A percentile compares a stretch with the other conserved stretches of the same genome.
These are phyloP conservation scores for Hyalella azteca DNA, from an alignment of 2,888 invertebrate species.

Conservation along the genomic window DNA sequence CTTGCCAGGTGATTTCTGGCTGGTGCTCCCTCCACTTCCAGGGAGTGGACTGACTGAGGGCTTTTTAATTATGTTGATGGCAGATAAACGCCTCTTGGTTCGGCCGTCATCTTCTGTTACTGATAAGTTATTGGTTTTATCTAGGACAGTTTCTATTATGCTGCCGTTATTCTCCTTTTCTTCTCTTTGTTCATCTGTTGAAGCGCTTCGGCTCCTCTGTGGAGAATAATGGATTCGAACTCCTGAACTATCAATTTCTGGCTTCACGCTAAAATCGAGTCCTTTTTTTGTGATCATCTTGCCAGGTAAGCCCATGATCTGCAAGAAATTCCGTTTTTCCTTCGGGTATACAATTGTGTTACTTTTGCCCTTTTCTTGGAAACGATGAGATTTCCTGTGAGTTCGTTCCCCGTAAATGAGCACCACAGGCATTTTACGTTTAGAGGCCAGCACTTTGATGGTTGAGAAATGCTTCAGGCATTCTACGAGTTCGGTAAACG, in stretches of 20 bases:
- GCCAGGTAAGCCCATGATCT: constrained; percentile 51
- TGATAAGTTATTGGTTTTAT: not conserved
- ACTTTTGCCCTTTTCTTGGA: constrained; percentile 56
- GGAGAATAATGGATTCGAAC: not conserved
- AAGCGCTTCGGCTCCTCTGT: not conserved
- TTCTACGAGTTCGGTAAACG: constrained; percentile 19
- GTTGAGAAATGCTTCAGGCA: constrained; percentile 44
- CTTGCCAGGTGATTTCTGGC: constrained; percentile 11
- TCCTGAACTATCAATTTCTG: constrained; percentile 40
- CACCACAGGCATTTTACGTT: constrained; percentile 49
- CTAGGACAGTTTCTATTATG: constrained; percentile 33
- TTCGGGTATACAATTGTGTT: constrained; percentile 54
- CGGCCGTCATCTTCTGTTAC: not conserved
- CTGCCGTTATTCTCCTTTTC: constrained; percentile 18
- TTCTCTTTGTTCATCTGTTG: not conserved
- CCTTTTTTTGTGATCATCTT: constrained; percentile 53
- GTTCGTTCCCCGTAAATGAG: constrained; percentile 53
- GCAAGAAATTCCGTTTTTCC: constrained; percentile 55
- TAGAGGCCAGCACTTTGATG: constrained; percentile 45
- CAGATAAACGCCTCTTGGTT: not conserved
- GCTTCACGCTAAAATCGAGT: constrained; percentile 50
- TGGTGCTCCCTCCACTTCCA: not conserved
- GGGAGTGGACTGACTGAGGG: constrained; percentile 21
- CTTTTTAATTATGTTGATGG: constrained; percentile 15
- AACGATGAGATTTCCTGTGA: constrained; percentile 52